These are phyloP conservation scores for Siniperca undulata DNA, from an alignment of 2,797 vertebrate species.

Conservation along the genomic window DNA sequence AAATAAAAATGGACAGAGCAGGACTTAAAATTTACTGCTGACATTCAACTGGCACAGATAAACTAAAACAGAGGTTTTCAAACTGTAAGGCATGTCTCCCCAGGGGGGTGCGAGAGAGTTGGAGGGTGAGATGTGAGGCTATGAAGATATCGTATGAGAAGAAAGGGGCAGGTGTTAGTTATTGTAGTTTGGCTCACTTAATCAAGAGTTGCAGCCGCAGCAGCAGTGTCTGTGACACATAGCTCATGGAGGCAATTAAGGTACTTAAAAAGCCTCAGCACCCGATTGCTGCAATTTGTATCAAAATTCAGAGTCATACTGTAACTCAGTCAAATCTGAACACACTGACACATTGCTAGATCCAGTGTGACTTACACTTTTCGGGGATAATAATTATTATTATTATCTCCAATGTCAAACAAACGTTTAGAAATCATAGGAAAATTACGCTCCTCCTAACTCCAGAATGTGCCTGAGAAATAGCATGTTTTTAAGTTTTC, in stretches of 20 bases:
- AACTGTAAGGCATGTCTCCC: background rate
- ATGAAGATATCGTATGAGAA: background rate
- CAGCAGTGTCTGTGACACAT: background rate
- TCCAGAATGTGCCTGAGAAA: background rate
- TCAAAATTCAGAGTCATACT: background rate
- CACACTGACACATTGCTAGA: background rate
- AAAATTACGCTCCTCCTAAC: background rate
- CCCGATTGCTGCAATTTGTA: background rate
- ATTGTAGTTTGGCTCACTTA: background rate
- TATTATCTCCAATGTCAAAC: no score
- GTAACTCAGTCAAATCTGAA: background rate
- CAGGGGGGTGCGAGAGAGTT: background rate
- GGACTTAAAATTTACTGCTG: background rate
- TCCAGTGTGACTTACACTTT: background rate
- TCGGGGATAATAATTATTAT: background rate
- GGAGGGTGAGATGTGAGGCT: background rate
- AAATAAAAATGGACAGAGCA: constrained; percentile 9
- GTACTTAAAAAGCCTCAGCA: background rate
- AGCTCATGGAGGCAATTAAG: background rate
- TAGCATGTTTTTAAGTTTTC: background rate
- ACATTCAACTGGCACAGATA: constrained; percentile 3
- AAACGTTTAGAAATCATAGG: background rate
- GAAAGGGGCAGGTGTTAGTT: background rate
- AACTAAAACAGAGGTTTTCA: background rate
- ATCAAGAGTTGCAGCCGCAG: background rate